A percentile compares a stretch with the other conserved stretches of the same genome.
Conservation (phyloP, 2,888 invertebrate species). For the Ceriagrion tenellum region DNA sequence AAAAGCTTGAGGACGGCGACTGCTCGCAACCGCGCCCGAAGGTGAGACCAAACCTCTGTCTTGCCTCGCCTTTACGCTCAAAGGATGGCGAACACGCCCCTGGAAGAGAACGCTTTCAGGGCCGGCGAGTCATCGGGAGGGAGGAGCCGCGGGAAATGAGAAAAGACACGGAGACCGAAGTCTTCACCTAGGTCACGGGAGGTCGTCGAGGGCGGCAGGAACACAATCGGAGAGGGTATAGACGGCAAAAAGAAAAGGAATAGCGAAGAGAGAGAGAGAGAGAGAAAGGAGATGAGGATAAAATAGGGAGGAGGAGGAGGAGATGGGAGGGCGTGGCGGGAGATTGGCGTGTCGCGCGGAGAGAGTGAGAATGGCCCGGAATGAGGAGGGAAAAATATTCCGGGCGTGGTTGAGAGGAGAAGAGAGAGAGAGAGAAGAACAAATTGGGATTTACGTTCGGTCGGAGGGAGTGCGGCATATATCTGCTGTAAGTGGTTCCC, state of each 20-base stretch:
- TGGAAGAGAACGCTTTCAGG: not conserved
- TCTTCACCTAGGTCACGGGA: constrained; percentile 58
- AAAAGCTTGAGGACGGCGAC: not conserved
- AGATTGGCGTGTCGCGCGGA: constrained; percentile 35
- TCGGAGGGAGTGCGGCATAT: not conserved
- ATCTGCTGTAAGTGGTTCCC: constrained; percentile 55
- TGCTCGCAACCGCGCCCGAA: not conserved
- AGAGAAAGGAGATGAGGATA: not conserved
- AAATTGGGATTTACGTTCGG: constrained; percentile 56
- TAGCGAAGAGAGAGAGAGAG: not conserved
- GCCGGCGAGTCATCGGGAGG: not conserved
- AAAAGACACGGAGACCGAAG: not conserved
- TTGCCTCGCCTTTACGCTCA: not conserved
- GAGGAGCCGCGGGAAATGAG: not conserved
- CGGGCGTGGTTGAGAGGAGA: constrained; percentile 46
- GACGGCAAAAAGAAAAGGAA: not conserved
- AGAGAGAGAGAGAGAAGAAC: constrained; percentile 51
- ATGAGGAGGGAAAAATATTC: constrained; percentile 57
- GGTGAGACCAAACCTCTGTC: not conserved
- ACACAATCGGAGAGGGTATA: not conserved
- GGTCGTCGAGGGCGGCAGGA: not conserved
- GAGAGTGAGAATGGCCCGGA: constrained; percentile 56
- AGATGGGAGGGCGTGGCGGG: constrained; percentile 12
- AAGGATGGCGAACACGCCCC: not conserved
- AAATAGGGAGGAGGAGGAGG: constrained; percentile 5